Base-by-base conservation (phyloP, 2,888 invertebrate genomes). In the Cantharis lateralis region DNA sequence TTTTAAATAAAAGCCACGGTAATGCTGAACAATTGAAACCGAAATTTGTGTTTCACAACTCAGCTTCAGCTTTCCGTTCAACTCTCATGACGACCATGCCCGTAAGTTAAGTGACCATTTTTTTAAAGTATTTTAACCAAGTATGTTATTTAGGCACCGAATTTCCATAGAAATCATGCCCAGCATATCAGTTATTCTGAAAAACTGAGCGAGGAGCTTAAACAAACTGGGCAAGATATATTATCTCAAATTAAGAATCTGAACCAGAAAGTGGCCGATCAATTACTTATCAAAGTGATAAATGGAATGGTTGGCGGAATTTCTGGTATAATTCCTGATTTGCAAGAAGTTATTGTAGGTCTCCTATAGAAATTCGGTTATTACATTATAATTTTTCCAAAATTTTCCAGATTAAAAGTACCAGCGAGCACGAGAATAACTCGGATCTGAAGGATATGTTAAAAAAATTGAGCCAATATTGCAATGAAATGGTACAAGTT, bases 111-210 rank as follows among this genome's bases (percentile, higher is more conserved):
- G n/a, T n/a, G n/a, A n/a, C n/a, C n/a, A n/a, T n/a, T n/a, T n/a
- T n/a, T n/a, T n/a, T n/a, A n/a, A n/a, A n/a, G n/a, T n/a, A n/a
- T 20, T 20, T 20, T 20, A 20, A 20, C 20, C 20, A 5, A 20
- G 3, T 3, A 20, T 20, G 20, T 20, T 5, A 99, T 1, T 28
- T 28, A 32, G 32, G 32, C 13, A 32, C 11, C 32, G 0, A 13
- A 11, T 1, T 32, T 32, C 4, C 13, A 32, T 32, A 32, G 32
- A 32, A 32, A 32, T n/a, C n/a, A n/a, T 28, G 3, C 1, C 13
- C 11, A 28, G 28, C 28, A 28, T 28, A 28, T 28, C 28, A 28
- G 3, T 11, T 3, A 4, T 32, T 32, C 32, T 32, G 32, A 32
- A 32, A 32, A 13, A 13, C 1, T 32, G 13, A 32, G 11, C 13